A percentile compares a stretch with the other conserved stretches of the same genome.
Conservation (phyloP, 2,888 invertebrate genomes). For the Protophormia terraenovae region DNA sequence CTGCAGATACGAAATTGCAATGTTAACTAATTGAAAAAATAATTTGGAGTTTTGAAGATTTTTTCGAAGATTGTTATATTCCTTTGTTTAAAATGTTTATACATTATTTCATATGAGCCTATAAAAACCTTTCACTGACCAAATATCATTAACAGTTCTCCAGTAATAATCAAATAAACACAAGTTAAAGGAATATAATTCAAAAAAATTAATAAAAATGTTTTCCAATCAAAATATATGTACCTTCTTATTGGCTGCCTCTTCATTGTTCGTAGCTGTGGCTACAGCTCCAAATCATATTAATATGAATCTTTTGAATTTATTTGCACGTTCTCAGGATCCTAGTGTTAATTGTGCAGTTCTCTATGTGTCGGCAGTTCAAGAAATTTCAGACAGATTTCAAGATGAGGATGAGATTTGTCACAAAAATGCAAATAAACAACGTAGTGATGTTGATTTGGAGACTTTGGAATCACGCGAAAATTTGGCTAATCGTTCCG, state of each 20-base stretch:
- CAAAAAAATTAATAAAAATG: background rate
- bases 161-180: background rate
- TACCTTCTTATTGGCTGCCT: background rate
- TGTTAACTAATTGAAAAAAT: background rate
- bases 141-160: background rate
- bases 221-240: background rate
- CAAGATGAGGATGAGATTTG: background rate
- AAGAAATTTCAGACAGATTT: background rate
- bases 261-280: background rate
- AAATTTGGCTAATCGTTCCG: background rate
- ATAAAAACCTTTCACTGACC: background rate
- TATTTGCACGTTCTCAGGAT: slow-evolving; percentile 10
- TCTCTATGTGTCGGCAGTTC: background rate
- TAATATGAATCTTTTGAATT: background rate
- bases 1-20: background rate
- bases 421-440: background rate
- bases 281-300: background rate
- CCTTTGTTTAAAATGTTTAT: background rate
- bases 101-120: background rate
- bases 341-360: background rate
- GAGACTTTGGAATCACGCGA: background rate
- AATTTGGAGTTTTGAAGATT: background rate
- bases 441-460: background rate
- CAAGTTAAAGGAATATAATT: background rate
- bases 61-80: background rate